Evolutionary conservation across 2,113 vertebrate species (phyloP), one percentile per base, ranked within the genome.

Genomic region (Syngnathus typhle): DNA sequence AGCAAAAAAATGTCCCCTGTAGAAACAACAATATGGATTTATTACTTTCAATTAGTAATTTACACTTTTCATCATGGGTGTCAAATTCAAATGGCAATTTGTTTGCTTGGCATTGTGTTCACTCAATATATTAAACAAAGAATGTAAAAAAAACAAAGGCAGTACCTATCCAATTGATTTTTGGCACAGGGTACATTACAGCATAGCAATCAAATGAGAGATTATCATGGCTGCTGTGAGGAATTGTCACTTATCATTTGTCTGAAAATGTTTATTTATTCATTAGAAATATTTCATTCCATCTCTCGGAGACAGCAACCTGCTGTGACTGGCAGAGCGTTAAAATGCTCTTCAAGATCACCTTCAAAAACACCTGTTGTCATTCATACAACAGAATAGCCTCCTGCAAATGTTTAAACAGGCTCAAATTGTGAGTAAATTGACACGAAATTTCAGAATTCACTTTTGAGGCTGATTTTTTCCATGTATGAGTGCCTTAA

Each of bases 1-100:
- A 93, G 84, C 39, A 93, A 86, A 37, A 93, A 93, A 16, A 93
- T 80, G 39, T 93, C 90, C 15, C 91, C 91, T 93, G 81, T 19
- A 71, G 41, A n/a, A 73, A 58, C 21, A 67, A 32, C 7, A 56
- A 39, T 1, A 27, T 23, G 6, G 1, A 23, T 23, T 3, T 44
- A 12, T 12, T 16, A 7, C 38, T 21, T 44, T 62, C 6, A 21
- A 71, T 37, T 1, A 65, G 54, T 13, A 12, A 15, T 32, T 54
- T 54, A 54, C 9, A 11, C 8, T 54, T 56, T 2, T 10, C 23
- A 6, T 27, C 23, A 56, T 5, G 16, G 13, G 54, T 32, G 23
- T 15, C 23, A 56, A 23, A 27, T 9, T 54, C n/a, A 54, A 54
- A 49, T 49, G 18, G 2, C 7, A 19, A 49, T 6, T 5, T 19